phyloP scores from a whole-genome alignment of 1,140 invertebrate genomes.

The Aporrectodea caliginosa region DNA sequence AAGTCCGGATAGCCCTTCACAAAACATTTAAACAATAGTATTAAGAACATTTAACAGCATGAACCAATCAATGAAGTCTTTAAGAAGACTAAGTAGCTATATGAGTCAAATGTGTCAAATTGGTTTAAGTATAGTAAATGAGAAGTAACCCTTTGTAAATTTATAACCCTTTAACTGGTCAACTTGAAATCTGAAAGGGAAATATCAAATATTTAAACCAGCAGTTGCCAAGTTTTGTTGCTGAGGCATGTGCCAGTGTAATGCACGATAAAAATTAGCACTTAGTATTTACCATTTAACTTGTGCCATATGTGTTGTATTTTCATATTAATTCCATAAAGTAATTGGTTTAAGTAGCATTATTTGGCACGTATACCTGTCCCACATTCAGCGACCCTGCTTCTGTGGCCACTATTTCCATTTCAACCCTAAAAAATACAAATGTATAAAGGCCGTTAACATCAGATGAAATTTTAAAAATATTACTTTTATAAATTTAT shows the following conservation, averaged over 20 bases:
- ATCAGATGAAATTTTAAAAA: too few relatives aligned
- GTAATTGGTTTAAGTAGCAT: not conserved
- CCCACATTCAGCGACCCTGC: constrained; percentile 91
- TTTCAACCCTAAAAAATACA: constrained; percentile 78
- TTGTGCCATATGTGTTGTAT: too few relatives aligned
- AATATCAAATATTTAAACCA: too few relatives aligned
- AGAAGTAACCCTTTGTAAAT: not conserved
- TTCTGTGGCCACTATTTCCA: constrained; percentile 78
- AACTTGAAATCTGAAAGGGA: not conserved
- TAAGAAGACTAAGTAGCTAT: not conserved
- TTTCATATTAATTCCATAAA: constrained; percentile 2
- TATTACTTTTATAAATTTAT: not conserved
- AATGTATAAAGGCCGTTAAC: too few relatives aligned
- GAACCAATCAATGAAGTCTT: constrained; percentile 7
- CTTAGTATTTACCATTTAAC: not conserved
- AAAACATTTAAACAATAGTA: constrained; percentile 1
- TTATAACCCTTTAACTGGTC: not conserved
- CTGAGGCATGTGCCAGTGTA: too few relatives aligned
- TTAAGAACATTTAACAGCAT: not conserved
- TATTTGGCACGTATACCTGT: constrained; percentile 59
- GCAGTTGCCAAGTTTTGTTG: too few relatives aligned
- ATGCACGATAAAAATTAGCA: not conserved
- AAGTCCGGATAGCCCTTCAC: constrained; percentile 88
- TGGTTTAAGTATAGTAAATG: not conserved
- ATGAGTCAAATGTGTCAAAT: constrained; percentile 5